Evolutionary conservation across 2,113 vertebrate genomes (phyloP).

Genomic region (Neodontobutis hainanensis): DNA sequence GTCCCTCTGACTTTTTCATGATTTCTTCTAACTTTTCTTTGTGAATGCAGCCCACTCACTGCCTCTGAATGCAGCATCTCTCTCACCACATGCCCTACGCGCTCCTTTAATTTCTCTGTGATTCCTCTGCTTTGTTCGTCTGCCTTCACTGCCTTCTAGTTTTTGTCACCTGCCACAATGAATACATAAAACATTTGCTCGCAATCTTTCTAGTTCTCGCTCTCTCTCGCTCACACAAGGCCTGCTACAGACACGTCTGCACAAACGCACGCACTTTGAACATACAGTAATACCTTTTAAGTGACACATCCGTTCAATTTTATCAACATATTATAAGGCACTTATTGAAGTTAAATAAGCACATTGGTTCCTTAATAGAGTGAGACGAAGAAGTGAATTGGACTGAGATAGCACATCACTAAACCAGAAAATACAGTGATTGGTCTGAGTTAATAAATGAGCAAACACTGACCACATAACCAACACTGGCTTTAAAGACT

Average conservation of each 20-base stretch:
- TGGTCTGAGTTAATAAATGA: too few relatives aligned
- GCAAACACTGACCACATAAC: too few relatives aligned
- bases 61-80: slow-evolving; percentile 18
- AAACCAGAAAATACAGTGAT: neutral
- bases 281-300: too few relatives aligned
- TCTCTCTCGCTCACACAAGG: neutral
- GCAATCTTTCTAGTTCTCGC: slow-evolving; percentile 3
- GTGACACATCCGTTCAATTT: too few relatives aligned
- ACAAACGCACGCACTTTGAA: too few relatives aligned
- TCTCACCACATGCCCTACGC: slow-evolving; percentile 10
- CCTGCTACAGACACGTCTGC: neutral
- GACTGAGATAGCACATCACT: neutral
- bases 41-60: slow-evolving; percentile 34
- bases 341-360: slow-evolving; percentile 12
- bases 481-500: neutral
- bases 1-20: slow-evolving; percentile 15
- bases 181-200: slow-evolving; percentile 9
- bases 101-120: slow-evolving; percentile 43
- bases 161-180: slow-evolving; percentile 14
- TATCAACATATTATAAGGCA: too few relatives aligned
- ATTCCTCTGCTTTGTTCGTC: slow-evolving; percentile 30
- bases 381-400: slow-evolving; percentile 1
- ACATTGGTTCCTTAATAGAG: neutral
- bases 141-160: slow-evolving; percentile 23
- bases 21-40: slow-evolving; percentile 43